Evolutionary conservation across 2,797 vertebrate species (phyloP).

Genomic region (Margarornis squamiger): DNA sequence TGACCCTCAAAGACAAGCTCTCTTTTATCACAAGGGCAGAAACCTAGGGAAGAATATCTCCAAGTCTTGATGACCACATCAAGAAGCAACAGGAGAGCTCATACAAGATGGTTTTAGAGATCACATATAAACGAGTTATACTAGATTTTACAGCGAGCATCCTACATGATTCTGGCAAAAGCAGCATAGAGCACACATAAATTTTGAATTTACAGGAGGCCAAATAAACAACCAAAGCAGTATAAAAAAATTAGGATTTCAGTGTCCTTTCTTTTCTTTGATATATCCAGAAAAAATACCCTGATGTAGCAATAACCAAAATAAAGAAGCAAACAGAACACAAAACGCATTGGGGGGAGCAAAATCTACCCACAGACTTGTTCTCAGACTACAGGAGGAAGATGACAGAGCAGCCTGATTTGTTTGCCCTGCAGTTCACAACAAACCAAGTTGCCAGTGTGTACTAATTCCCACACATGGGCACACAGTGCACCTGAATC

Average conservation of each 20-base stretch:
- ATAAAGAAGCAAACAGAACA: neutral
- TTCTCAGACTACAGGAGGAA: neutral
- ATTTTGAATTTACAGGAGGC: neutral
- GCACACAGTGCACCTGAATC: neutral
- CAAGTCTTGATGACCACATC: neutral
- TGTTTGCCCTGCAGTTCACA: neutral
- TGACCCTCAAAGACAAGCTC: neutral
- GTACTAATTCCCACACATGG: neutral
- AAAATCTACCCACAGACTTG: neutral
- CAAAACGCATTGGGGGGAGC: neutral
- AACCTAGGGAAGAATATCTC: neutral
- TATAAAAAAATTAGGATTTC: neutral
- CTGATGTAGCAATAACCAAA: neutral
- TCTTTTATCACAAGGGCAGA: neutral
- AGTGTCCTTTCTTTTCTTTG: neutral
- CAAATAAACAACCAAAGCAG: neutral
- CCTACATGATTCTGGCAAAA: neutral
- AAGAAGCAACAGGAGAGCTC: neutral
- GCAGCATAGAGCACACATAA: neutral
- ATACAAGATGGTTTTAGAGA: neutral
- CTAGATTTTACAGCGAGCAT: accelerated
- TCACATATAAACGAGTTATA: neutral
- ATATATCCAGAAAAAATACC: neutral
- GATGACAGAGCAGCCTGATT: neutral
- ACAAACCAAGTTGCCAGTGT: neutral